A percentile compares a stretch with the other conserved stretches of the same genome.
phyloP scores from a whole-genome alignment of 2,888 invertebrate species.

The Eucriotettix oculatus region DNA sequence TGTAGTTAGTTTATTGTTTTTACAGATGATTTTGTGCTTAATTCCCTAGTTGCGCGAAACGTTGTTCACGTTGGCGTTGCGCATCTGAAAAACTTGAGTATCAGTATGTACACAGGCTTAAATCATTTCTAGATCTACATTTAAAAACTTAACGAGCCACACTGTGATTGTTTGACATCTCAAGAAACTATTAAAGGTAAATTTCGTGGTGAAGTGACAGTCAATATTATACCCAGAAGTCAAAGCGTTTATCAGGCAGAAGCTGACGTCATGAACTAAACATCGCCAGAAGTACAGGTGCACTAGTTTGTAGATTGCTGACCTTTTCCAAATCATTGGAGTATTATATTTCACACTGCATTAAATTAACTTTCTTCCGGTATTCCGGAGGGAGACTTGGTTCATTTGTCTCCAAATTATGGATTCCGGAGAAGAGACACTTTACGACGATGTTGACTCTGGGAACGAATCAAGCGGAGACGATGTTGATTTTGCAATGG shows the following conservation, averaged over 20 bases:
- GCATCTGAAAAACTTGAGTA: too few relatives aligned
- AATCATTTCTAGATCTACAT: too few relatives aligned
- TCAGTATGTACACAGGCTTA: too few relatives aligned
- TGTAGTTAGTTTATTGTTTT: too few relatives aligned
- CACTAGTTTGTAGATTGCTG: conserved; percentile 42
- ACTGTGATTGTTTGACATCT: too few relatives aligned
- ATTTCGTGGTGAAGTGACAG: neutral
- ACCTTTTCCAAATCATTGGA: conserved; percentile 42
- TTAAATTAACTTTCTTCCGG: conserved; percentile 6
- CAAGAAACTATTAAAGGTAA: neutral
- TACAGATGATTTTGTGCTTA: too few relatives aligned
- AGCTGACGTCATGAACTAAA: conserved; percentile 15
- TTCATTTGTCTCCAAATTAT: conserved; percentile 28
- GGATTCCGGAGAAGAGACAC: conserved; percentile 88
- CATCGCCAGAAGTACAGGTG: conserved; percentile 27
- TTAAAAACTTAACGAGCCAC: too few relatives aligned
- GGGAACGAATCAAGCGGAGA: conserved; percentile 88
- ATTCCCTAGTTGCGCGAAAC: too few relatives aligned
- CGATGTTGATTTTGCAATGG: conserved; percentile 87
- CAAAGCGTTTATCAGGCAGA: conserved; percentile 5
- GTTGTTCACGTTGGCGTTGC: too few relatives aligned
- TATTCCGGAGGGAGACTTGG: conserved; percentile 4
- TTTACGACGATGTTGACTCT: conserved; percentile 77
- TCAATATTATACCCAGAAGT: conserved; percentile 10
- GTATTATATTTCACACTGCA: conserved; percentile 23